Conservation (phyloP, 2,888 invertebrate species). For the Flexamia atlantica region DNA sequence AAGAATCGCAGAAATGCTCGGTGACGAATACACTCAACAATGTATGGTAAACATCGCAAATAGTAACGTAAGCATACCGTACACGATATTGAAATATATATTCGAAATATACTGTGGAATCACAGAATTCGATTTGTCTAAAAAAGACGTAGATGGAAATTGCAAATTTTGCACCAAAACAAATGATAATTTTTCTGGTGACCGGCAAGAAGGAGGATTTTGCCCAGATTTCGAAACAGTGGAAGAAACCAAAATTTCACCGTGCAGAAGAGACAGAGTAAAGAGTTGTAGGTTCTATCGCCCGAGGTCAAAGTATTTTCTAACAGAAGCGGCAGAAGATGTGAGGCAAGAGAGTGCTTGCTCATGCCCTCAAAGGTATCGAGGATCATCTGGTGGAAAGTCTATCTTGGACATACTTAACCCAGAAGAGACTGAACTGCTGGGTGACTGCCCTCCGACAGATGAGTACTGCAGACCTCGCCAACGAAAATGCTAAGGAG, state of each 20-base stretch:
- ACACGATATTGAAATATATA: not conserved
- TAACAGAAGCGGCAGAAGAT: not conserved
- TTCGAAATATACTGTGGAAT: not conserved
- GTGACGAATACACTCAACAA: conserved; percentile 1
- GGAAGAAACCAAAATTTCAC: not conserved
- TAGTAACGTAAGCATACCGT: not conserved
- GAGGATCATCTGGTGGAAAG: not conserved
- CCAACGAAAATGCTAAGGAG: too few species aligned
- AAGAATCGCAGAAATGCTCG: not conserved
- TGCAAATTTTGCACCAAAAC: not conserved
- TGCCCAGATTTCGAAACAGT: not conserved
- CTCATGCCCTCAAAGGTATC: not conserved
- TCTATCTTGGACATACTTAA: not conserved
- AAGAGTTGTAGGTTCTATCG: not conserved
- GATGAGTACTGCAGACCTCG: not conserved
- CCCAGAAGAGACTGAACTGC: not conserved
- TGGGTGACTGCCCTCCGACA: not conserved
- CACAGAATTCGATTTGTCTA: not conserved
- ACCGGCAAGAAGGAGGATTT: not conserved
- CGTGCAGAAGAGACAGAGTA: not conserved
- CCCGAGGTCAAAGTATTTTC: not conserved
- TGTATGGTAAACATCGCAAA: conserved; percentile 23
- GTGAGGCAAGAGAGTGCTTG: not conserved
- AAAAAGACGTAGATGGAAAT: conserved; percentile 26
- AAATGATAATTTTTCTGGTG: not conserved